Percentiles rank a stretch among this genome's conserved stretches.
Conservation (phyloP, 2,113 vertebrate species). For the Raja brachyura region DNA sequence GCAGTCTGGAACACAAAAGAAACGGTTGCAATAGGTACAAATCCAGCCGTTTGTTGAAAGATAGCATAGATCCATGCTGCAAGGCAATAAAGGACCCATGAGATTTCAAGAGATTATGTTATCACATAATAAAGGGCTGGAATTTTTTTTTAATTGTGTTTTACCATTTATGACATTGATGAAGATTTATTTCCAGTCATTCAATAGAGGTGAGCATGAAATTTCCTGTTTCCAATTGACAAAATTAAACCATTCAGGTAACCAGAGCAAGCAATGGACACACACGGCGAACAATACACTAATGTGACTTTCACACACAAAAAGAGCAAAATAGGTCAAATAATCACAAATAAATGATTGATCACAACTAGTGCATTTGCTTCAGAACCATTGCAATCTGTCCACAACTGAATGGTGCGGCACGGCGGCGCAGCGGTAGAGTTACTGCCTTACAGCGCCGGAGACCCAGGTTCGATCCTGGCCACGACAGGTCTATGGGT, state of each 20-base stretch:
- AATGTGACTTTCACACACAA: background rate
- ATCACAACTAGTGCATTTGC: background rate
- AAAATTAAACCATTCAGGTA: background rate
- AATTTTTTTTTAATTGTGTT: too few relatives aligned
- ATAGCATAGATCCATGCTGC: background rate
- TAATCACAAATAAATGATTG: background rate
- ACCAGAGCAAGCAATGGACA: too few relatives aligned
- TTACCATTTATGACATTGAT: background rate
- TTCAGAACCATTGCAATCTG: background rate
- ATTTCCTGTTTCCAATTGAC: background rate
- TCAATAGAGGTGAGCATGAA: too few relatives aligned
- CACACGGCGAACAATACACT: too few relatives aligned
- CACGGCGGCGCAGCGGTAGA: too few relatives aligned
- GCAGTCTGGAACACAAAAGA: background rate
- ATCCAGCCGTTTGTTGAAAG: background rate
- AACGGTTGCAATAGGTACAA: background rate
- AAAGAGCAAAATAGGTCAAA: background rate
- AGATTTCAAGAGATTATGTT: background rate
- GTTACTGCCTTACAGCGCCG: too few relatives aligned
- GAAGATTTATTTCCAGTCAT: background rate
- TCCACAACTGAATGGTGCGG: too few relatives aligned
- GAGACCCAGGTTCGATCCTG: too few relatives aligned
- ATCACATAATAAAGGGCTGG: background rate
- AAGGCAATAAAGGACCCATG: background rate
- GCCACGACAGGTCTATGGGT: too few relatives aligned